Conservation (phyloP, 2,888 invertebrate genomes). For the Anoplius nigerrimus region DNA sequence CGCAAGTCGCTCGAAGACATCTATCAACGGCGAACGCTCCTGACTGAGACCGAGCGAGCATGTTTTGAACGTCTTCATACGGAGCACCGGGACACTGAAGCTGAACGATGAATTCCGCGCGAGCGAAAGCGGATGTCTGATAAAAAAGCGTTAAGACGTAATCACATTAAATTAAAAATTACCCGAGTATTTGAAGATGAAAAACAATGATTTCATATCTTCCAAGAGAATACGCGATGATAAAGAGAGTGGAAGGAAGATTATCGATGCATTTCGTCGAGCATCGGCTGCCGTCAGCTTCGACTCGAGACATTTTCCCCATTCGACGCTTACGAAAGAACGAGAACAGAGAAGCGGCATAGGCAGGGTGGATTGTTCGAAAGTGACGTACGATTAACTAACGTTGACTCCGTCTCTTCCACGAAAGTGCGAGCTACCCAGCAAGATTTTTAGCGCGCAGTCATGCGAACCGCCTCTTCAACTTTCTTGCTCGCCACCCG, state of each 20-base stretch:
- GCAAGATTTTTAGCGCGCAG: too few species aligned
- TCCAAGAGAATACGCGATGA: too few species aligned
- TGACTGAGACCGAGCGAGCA: constrained; percentile 32
- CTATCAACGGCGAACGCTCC: constrained; percentile 31
- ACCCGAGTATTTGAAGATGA: too few species aligned
- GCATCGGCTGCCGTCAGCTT: constrained; percentile 35
- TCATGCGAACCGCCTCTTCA: too few species aligned
- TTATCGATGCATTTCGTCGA: constrained; percentile 10
- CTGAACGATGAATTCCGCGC: too few species aligned
- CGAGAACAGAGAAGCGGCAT: constrained; percentile 5
- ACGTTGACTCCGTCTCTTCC: constrained; percentile 27
- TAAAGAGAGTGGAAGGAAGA: too few species aligned
- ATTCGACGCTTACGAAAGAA: constrained; percentile 26
- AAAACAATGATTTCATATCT: too few species aligned
- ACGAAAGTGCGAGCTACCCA: background rate
- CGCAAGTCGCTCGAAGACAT: constrained; percentile 29
- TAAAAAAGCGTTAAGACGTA: too few species aligned
- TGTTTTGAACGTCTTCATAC: constrained; percentile 37
- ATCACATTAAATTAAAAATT: too few species aligned
- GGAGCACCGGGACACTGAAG: background rate
- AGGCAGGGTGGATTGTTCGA: constrained; percentile 35
- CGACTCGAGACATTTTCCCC: constrained; percentile 28
- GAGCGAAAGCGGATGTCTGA: too few species aligned
- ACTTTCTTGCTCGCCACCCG: too few species aligned
- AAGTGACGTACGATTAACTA: constrained; percentile 54